Conservation (phyloP, 2,888 invertebrate species). For the Papilio demoleus region DNA sequence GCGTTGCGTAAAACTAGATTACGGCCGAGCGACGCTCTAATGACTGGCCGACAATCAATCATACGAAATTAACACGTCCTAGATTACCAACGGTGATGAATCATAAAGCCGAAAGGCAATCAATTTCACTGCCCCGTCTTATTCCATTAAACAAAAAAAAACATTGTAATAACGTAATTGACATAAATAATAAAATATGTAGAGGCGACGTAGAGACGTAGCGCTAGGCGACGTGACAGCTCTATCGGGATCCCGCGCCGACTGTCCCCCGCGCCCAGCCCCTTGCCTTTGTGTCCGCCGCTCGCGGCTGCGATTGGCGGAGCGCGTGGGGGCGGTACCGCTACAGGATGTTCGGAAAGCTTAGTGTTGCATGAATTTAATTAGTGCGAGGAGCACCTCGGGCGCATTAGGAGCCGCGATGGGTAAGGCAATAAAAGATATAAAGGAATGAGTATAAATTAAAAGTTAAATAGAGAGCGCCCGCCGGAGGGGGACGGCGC, state of each 20-base stretch:
- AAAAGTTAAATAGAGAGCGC: conserved; percentile 82
- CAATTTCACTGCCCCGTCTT: conserved; percentile 82
- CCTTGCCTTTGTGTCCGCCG: conserved; percentile 57
- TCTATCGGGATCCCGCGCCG: conserved; percentile 80
- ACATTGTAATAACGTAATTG: conserved; percentile 79
- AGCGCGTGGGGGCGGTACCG: conserved; percentile 47
- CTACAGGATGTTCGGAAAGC: conserved; percentile 64
- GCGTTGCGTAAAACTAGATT: conserved; percentile 79
- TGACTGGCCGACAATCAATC: conserved; percentile 77
- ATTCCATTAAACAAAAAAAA: conserved; percentile 81
- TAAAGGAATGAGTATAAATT: conserved; percentile 84
- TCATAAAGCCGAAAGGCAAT: conserved; percentile 82
- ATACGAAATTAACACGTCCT: conserved; percentile 81
- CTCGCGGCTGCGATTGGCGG: conserved; percentile 55
- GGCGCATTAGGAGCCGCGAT: conserved; percentile 83
- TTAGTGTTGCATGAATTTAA: conserved; percentile 84
- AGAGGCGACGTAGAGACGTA: conserved; percentile 80
- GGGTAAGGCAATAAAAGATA: conserved; percentile 84
- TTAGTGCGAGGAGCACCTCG: conserved; percentile 82
- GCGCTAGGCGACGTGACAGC: conserved; percentile 80
- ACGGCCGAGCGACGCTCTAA: conserved; percentile 65
- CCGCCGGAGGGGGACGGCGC: conserved; percentile 62
- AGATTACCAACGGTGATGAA: conserved; percentile 82
- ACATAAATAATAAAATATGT: conserved; percentile 84
- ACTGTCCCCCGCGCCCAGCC: conserved; percentile 60